Evolutionary conservation across 2,888 invertebrate genomes (phyloP).

Genomic region (Latheticus oryzae): DNA sequence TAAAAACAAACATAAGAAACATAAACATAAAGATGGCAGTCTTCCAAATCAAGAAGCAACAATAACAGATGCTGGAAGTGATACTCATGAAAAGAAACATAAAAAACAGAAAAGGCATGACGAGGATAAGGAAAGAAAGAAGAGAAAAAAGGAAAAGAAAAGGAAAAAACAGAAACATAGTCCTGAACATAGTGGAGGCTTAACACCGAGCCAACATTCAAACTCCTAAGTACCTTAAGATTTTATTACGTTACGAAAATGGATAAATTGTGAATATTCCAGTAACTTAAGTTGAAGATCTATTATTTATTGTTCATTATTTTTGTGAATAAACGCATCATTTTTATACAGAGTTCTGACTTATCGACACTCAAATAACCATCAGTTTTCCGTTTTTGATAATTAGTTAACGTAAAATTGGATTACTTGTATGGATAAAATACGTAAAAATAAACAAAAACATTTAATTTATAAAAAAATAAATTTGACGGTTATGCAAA

Average conservation of each 20-base stretch:
- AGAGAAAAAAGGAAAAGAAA: slow-evolving; percentile 95
- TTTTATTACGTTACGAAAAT: no score
- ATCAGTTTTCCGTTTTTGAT: no score
- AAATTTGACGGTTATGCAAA: no score
- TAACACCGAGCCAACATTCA: slow-evolving; percentile 72
- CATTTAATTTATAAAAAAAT: no score
- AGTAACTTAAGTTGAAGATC: slow-evolving; percentile 32
- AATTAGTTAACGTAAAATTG: no score
- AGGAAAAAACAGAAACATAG: slow-evolving; percentile 95
- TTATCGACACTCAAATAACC: no score
- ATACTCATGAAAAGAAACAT: slow-evolving; percentile 94
- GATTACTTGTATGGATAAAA: no score
- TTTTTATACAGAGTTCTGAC: no score
- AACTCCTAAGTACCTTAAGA: slow-evolving; percentile 52
- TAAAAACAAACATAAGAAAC: slow-evolving; percentile 95
- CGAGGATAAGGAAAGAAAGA: slow-evolving; percentile 93
- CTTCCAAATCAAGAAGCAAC: slow-evolving; percentile 81
- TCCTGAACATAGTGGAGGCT: slow-evolving; percentile 82
- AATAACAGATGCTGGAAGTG: slow-evolving; percentile 73
- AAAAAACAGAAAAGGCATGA: slow-evolving; percentile 95
- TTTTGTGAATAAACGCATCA: slow-evolving; percentile 36
- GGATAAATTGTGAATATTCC: slow-evolving; percentile 37
- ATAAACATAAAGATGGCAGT: slow-evolving; percentile 90
- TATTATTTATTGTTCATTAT: slow-evolving; percentile 39
- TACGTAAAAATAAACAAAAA: no score